These are phyloP conservation scores for Thecocarcelia acutangulata DNA, from an alignment of 2,888 invertebrate genomes.

Conservation along the genomic window DNA sequence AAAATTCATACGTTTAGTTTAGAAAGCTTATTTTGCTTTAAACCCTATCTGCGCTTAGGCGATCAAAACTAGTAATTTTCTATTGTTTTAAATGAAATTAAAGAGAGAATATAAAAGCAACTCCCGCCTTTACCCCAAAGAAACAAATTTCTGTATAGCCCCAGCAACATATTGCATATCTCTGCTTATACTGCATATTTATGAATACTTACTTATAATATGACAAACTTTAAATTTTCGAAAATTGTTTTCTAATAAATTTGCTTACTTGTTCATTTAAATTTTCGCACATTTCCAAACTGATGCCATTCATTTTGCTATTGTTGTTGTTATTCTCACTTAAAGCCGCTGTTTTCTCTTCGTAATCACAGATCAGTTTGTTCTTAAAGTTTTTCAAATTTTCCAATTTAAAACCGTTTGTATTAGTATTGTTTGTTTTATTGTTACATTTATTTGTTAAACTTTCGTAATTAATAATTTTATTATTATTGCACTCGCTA, in stretches of 20 bases:
- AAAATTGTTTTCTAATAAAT: neutral
- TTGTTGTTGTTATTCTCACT: constrained; percentile 66
- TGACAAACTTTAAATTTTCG: too few species aligned
- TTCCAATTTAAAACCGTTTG: constrained; percentile 80
- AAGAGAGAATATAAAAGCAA: too few species aligned
- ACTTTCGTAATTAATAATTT: constrained; percentile 78
- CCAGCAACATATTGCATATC: too few species aligned
- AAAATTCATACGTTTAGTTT: too few species aligned
- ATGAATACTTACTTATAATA: too few species aligned
- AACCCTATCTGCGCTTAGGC: too few species aligned
- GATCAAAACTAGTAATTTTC: too few species aligned
- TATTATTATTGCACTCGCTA: constrained; percentile 72
- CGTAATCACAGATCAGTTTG: constrained; percentile 80
- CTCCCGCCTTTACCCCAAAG: too few species aligned
- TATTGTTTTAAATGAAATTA: too few species aligned
- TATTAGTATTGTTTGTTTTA: constrained; percentile 80
- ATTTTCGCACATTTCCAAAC: constrained; percentile 81
- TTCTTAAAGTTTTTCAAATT: constrained; percentile 81
- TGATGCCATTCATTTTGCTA: constrained; percentile 80
- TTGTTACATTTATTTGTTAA: constrained; percentile 79
- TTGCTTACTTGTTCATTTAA: constrained; percentile 81
- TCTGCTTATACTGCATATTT: too few species aligned
- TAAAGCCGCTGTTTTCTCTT: constrained; percentile 72
- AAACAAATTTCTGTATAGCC: too few species aligned
- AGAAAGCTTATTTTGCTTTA: neutral